Percentiles rank a stretch among this genome's conserved stretches.
These are phyloP conservation scores for Lysandra bellargus DNA, from an alignment of 2,888 invertebrate species.

Conservation along the genomic window DNA sequence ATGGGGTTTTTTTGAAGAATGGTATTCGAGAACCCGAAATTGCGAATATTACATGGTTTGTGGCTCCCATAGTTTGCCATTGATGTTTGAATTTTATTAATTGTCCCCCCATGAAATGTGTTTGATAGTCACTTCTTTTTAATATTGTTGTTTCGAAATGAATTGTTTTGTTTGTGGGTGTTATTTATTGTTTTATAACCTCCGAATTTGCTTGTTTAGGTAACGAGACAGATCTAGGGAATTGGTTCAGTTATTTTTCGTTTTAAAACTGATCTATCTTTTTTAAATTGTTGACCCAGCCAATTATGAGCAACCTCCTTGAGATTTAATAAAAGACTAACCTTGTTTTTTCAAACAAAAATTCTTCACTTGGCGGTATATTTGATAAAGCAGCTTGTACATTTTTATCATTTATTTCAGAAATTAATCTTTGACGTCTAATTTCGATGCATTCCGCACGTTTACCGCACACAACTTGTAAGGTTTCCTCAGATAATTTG, in stretches of 20 bases:
- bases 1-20: too few relatives aligned
- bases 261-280: conserved; percentile 1
- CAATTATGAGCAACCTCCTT: too few relatives aligned
- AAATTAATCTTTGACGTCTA: not conserved
- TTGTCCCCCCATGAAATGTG: too few relatives aligned
- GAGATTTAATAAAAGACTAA: too few relatives aligned
- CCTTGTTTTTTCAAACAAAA: not conserved
- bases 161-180: too few relatives aligned
- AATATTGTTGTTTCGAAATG: too few relatives aligned
- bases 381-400: not conserved
- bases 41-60: not conserved
- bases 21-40: too few relatives aligned
- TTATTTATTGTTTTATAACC: not conserved
- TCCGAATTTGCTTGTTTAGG: not conserved
- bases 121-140: too few relatives aligned
- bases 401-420: conserved; percentile 4
- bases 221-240: not conserved
- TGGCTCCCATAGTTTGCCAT: not conserved
- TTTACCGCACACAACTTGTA: conserved; percentile 9
- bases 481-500: not conserved
- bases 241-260: not conserved
- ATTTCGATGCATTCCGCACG: conserved; percentile 3
- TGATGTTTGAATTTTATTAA: not conserved
- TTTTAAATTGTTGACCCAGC: not conserved
- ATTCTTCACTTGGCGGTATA: not conserved